Evolutionary conservation across 2,888 invertebrate species (phyloP).

Genomic region (Drosophila mimetica): DNA sequence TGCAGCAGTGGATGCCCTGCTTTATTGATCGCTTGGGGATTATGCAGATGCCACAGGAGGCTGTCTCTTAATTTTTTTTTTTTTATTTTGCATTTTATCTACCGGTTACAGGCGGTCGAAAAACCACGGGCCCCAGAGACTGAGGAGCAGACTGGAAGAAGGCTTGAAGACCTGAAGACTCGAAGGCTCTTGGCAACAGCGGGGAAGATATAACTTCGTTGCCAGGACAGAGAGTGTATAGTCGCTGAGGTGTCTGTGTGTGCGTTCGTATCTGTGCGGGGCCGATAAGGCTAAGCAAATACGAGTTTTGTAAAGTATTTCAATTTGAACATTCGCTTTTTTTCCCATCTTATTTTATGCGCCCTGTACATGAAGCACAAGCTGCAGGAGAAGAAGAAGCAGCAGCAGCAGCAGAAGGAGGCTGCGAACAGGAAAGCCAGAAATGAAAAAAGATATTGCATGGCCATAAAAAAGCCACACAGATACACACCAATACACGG

Average conservation of each 20-base stretch:
- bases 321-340: slow-evolving; percentile 67
- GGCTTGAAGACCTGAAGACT: slow-evolving; percentile 33
- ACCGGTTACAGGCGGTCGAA: slow-evolving; percentile 34
- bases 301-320: slow-evolving; percentile 75
- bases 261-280: slow-evolving; percentile 33
- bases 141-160: slow-evolving; percentile 24
- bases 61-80: background rate
- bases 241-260: slow-evolving; percentile 38
- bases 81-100: slow-evolving; percentile 33
- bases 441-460: slow-evolving; percentile 55
- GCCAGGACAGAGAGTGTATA: slow-evolving; percentile 29
- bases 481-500: slow-evolving; percentile 33
- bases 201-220: slow-evolving; percentile 40
- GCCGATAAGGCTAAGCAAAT: slow-evolving; percentile 74
- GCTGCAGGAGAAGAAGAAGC: slow-evolving; percentile 31
- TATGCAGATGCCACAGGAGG: slow-evolving; percentile 34
- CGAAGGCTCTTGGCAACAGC: slow-evolving; percentile 67
- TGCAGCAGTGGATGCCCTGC: slow-evolving; percentile 13
- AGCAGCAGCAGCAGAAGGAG: slow-evolving; percentile 28
- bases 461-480: slow-evolving; percentile 56
- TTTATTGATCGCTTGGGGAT: slow-evolving; percentile 31
- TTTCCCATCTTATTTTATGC: slow-evolving; percentile 46
- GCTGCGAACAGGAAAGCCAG: slow-evolving; percentile 53
- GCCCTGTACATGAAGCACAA: slow-evolving; percentile 50
- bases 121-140: slow-evolving; percentile 22